These are phyloP conservation scores for Coelopa pilipes DNA, from an alignment of 2,888 invertebrate genomes.

Conservation along the genomic window DNA sequence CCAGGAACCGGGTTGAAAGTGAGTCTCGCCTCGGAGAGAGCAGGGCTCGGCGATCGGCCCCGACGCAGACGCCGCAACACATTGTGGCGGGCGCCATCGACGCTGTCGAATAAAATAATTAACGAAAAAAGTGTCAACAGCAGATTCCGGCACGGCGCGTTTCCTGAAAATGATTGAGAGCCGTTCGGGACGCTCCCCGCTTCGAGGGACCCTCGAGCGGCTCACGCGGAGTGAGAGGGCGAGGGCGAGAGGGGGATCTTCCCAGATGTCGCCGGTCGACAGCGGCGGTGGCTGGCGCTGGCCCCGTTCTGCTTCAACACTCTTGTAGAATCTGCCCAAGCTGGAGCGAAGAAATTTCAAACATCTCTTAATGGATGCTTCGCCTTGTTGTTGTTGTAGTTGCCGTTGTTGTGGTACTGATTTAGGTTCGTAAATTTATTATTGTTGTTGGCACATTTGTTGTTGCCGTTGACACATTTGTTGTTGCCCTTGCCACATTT, in stretches of 20 bases:
- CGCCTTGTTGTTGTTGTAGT: neutral
- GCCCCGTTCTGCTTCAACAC: constrained; percentile 44
- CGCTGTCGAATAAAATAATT: constrained; percentile 36
- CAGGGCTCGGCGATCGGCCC: too few relatives aligned
- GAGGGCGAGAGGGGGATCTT: too few relatives aligned
- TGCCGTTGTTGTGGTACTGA: too few relatives aligned
- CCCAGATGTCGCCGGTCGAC: constrained; percentile 1
- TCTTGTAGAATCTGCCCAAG: constrained; percentile 38
- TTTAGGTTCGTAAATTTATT: neutral
- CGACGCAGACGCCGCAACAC: constrained; percentile 17
- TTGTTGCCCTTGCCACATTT: constrained; percentile 2
- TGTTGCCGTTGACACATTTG: constrained; percentile 22
- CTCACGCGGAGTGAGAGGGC: neutral
- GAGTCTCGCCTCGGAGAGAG: too few relatives aligned
- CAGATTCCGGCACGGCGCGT: constrained; percentile 32
- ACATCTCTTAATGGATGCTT: constrained; percentile 31
- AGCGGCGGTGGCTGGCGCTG: constrained; percentile 22
- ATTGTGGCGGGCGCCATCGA: constrained; percentile 18
- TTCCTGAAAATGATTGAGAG: constrained; percentile 46
- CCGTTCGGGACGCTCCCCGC: constrained; percentile 5
- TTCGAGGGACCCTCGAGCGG: neutral
- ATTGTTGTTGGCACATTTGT: neutral
- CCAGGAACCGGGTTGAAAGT: too few relatives aligned
- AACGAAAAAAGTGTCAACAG: constrained; percentile 42
- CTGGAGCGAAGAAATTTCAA: constrained; percentile 15